These are phyloP conservation scores for Melipona beecheii DNA, from an alignment of 2,888 invertebrate species.

Conservation along the genomic window DNA sequence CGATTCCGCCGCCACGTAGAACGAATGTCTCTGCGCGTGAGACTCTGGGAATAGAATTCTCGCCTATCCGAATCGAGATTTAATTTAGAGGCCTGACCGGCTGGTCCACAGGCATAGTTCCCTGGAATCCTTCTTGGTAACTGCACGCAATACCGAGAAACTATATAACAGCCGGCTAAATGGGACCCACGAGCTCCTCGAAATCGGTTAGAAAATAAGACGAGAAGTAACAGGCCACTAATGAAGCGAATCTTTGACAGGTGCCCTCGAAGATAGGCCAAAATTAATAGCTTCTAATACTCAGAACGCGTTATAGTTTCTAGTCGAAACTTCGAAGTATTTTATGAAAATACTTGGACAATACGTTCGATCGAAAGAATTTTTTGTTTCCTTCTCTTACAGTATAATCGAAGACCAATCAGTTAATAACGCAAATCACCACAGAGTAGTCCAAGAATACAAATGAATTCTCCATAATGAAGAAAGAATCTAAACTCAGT, in stretches of 20 bases:
- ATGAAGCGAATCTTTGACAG: conserved; percentile 39
- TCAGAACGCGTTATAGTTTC: neutral
- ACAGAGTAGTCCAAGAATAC: conserved; percentile 31
- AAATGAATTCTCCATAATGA: conserved; percentile 42
- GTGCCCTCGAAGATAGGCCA: neutral
- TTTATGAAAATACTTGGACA: neutral
- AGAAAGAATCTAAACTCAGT: conserved; percentile 10
- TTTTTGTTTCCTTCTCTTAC: no score
- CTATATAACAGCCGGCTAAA: conserved; percentile 42
- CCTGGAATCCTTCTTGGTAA: conserved; percentile 45
- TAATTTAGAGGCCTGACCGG: conserved; percentile 58
- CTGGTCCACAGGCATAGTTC: conserved; percentile 27
- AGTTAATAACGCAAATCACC: conserved; percentile 38
- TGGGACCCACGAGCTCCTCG: neutral
- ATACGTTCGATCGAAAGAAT: no score
- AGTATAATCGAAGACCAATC: neutral
- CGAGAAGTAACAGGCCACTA: neutral
- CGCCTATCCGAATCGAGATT: conserved; percentile 63
- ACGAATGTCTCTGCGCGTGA: conserved; percentile 34
- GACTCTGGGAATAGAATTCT: conserved; percentile 46
- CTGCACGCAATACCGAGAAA: conserved; percentile 56
- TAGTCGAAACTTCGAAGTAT: neutral
- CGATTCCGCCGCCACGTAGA: conserved; percentile 24
- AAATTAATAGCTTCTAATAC: conserved; percentile 29
- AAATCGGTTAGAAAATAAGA: neutral